Evolutionary conservation across 2,888 invertebrate genomes (phyloP), one percentile per base, ranked within the genome.

Genomic region (Plebejus melissa): DNA sequence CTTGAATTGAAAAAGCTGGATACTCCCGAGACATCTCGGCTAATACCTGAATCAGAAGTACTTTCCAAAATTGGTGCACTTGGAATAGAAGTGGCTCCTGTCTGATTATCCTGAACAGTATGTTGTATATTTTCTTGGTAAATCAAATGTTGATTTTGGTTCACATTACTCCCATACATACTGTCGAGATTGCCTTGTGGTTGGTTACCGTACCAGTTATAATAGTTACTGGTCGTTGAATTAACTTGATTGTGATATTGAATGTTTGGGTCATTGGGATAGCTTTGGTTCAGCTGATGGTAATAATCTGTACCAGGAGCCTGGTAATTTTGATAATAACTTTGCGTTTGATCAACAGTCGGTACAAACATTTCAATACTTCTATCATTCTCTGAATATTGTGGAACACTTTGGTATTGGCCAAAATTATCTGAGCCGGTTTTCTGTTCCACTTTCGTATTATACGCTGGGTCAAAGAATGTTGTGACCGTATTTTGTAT

Each of bases 391-490:
- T 58, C 58, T 4, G 71, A 71, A 32, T 60, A 75, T 57, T 60
- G 70, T 5, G 79, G 41, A 76, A 81, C 16, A 41, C 74, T 75
- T 74, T 80, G 78, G 58, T 76, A 74, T 69, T 79, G 78, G 6
- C 74, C 16, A 54, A 75, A 77, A 70, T 78, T 77, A 60, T 83
- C 82, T 58, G 82, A 81, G 57, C 77, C 69, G 72, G 74, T 75
- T 28, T 74, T 54, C 6, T 80, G 78, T 11, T 85, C 84, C 7
- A 82, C 80, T 81, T 85, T 86, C 16, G 78, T 78, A n/a, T 90
- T 91, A 76, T 88, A 93, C 75, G 84, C 85, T 0, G 94, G 93
- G 82, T 94, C 94, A 71, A 94, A 94, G 80, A 94, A 94, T 0
- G 90, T 92, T 0, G 93, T 92, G 3, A 94, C 92, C 4, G 84